Evolutionary conservation across 1,140 invertebrate genomes (phyloP).

Genomic region (Sminthurides bifidus): DNA sequence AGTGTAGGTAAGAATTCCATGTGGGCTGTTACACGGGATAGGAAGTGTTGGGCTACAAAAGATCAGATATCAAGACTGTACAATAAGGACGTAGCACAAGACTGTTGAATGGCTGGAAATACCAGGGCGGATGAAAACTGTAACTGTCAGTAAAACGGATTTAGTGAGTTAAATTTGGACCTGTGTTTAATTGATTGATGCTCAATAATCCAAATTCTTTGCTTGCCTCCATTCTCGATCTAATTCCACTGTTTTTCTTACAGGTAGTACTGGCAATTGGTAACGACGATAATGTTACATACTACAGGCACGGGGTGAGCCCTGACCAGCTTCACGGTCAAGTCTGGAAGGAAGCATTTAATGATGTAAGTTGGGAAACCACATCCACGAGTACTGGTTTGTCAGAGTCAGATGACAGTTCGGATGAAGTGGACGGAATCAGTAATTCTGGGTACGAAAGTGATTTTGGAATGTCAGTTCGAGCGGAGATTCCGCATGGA

Average conservation of each 20-base stretch:
- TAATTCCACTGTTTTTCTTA: not conserved
- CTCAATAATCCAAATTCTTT: not conserved
- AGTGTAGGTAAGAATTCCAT: constrained; percentile 72
- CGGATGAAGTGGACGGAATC: not conserved
- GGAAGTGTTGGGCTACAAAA: constrained; percentile 26
- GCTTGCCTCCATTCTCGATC: not conserved
- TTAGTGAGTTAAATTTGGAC: constrained; percentile 57
- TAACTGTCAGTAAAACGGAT: constrained; percentile 75
- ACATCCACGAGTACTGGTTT: constrained; percentile 7
- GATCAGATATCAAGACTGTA: constrained; percentile 13
- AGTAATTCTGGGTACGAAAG: constrained; percentile 11
- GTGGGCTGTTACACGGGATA: constrained; percentile 73
- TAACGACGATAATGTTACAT: constrained; percentile 15
- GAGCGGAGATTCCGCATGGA: constrained; percentile 20
- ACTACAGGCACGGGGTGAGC: constrained; percentile 15
- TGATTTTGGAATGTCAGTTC: constrained; percentile 12
- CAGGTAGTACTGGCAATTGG: constrained; percentile 22
- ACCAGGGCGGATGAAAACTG: constrained; percentile 59
- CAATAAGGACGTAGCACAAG: constrained; percentile 1
- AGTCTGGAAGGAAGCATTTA: constrained; percentile 25
- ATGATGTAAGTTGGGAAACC: constrained; percentile 14
- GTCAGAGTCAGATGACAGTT: not conserved
- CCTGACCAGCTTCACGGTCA: constrained; percentile 26
- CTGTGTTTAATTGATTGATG: too few relatives aligned
- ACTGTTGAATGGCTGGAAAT: constrained; percentile 61